phyloP scores from a whole-genome alignment of 2,888 invertebrate species.

The Cosmorhoe ocellata region DNA sequence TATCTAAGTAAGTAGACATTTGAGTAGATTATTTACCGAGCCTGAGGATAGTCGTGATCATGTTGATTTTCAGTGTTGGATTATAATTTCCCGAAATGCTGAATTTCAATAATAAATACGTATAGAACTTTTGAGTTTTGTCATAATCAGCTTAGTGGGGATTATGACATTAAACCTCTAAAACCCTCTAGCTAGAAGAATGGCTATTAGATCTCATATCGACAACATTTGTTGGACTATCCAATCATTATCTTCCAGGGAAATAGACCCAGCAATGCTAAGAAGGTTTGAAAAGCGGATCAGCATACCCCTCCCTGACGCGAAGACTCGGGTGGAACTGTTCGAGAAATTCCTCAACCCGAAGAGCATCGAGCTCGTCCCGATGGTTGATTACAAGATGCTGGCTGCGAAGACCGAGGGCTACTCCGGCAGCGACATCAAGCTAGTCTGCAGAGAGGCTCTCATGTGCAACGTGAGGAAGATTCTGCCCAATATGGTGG shows the following conservation, averaged over 20 bases:
- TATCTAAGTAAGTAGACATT: no score
- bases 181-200: no score
- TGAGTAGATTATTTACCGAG: no score
- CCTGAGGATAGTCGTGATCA: no score
- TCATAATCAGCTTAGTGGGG: no score
- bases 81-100: no score
- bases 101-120: no score
- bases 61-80: no score
- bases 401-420: conserved; percentile 84
- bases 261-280: conserved; percentile 93
- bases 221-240: no score
- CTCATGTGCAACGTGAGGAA: conserved; percentile 91
- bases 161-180: no score
- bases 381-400: conserved; percentile 64
- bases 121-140: no score
- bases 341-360: conserved; percentile 84
- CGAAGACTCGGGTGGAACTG: conserved; percentile 85
- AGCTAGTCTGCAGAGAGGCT: conserved; percentile 93
- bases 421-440: conserved; percentile 95
- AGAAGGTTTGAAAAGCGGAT: conserved; percentile 94
- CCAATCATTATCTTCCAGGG: conserved; percentile 86
- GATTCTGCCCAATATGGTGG: conserved; percentile 67
- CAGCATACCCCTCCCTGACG: conserved; percentile 89
- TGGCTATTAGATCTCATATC: no score
- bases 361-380: conserved; percentile 71